Evolutionary conservation across 1,140 invertebrate species (phyloP), one percentile per base, ranked within the genome.

Genomic region (Tetraneura akinire): DNA sequence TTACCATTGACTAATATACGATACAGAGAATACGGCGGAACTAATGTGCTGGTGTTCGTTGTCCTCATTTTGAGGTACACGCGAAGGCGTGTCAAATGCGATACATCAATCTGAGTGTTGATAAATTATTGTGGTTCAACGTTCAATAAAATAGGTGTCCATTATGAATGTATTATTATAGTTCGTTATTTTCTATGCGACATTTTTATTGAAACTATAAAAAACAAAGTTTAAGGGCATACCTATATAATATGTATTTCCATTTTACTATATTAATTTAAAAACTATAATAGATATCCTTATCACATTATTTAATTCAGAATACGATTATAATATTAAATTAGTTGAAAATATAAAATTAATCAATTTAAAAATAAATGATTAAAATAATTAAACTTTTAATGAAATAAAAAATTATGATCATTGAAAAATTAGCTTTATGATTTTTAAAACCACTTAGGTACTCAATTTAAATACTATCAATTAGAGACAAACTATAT

Each of bases 51-150:
- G 26, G 74, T 78, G 74, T 78, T 78, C 74, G 37, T 78, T 78
- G 55, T 78, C 37, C 42, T 78, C 53, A 29, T 13, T 23, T 42
- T 42, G 11, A 60, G 37, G 16, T 13, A n/a, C 37, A 37, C 55
- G 16, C 32, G 74, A 78, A 78, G 74, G 74, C 74, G 74, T 78
- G 55, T 62, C 74, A 78, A 60, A 78, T 78, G 74, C 55, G 55
- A 55, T 60, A 57, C 74, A 60, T 78, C 74, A 78, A 78, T 78
- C 21, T 78, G 21, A 78, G 37, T 57, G 37, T 78, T 78, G 53
- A 57, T 78, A 76, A 76, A 76, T 76, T 76, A 76, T 78, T 78
- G 74, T 57, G 37, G 73, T 78, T 78, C 74, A 78, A 78, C 29
- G 74, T 78, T 78, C 74, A 78, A 78, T 78, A 78, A 62, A 76